Percentiles rank a stretch among this genome's conserved stretches.
Evolutionary conservation across 2,113 vertebrate species (phyloP).

Genomic region (Mionectes macconnelli): DNA sequence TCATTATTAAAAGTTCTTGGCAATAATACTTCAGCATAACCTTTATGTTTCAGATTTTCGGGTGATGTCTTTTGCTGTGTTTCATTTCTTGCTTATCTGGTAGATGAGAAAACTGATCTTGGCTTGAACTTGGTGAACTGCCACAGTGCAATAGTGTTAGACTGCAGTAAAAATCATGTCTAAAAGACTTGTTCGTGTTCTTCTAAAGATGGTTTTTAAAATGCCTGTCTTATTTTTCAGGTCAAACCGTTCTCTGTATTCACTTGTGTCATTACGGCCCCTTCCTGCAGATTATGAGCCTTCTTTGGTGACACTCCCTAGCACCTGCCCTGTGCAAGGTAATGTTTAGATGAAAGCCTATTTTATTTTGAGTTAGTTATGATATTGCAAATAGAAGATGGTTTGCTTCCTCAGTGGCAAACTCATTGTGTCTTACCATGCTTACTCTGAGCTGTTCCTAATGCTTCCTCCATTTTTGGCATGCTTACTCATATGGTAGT

Average conservation of each 20-base stretch:
- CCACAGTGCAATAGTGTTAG: not conserved
- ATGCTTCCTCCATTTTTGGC: not conserved
- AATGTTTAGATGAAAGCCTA: not conserved
- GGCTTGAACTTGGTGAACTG: not conserved
- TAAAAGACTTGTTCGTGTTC: not conserved
- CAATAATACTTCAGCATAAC: not conserved
- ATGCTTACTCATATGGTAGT: not conserved
- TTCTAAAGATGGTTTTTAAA: not conserved
- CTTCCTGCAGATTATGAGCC: slow-evolving; percentile 89
- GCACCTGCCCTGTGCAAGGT: slow-evolving; percentile 78
- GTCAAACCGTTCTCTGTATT: slow-evolving; percentile 91
- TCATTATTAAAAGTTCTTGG: not conserved
- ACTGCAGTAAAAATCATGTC: not conserved
- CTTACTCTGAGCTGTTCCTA: not conserved
- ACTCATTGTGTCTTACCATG: not conserved
- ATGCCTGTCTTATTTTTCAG: slow-evolving; percentile 60
- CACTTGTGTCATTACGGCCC: slow-evolving; percentile 88
- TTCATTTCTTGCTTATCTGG: not conserved
- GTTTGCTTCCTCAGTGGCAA: not conserved
- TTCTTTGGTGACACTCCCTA: slow-evolving; percentile 77
- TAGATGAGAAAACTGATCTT: not conserved
- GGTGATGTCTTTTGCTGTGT: fast-evolving
- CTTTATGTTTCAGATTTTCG: not conserved
- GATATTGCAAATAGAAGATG: not conserved
- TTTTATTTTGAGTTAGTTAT: not conserved